These are phyloP conservation scores for Zaprionus lachaisei DNA, from an alignment of 1,140 invertebrate species.

Conservation along the genomic window DNA sequence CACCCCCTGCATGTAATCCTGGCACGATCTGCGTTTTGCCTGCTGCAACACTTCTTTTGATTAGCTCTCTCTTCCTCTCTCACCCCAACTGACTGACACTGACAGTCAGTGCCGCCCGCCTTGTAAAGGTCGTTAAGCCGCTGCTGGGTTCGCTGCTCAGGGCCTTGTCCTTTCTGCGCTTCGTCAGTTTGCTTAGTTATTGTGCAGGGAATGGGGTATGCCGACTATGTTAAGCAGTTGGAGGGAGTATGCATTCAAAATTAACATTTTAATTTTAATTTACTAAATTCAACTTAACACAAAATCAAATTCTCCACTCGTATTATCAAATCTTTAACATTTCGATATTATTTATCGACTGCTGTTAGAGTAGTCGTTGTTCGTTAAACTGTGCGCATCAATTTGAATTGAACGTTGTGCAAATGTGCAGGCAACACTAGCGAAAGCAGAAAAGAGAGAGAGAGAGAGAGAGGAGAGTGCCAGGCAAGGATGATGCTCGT, in stretches of 20 bases:
- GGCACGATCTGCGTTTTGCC: constrained; percentile 64
- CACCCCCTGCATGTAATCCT: constrained; percentile 72
- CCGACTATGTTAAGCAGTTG: not conserved
- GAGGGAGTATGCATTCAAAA: too few species aligned
- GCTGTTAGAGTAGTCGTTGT: not conserved
- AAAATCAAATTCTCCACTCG: not conserved
- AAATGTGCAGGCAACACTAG: constrained; percentile 45
- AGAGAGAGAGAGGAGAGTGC: constrained; percentile 9
- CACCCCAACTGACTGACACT: constrained; percentile 24
- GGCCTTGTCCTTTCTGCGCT: constrained; percentile 68
- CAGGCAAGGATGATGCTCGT: constrained; percentile 18
- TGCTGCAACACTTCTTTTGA: constrained; percentile 58
- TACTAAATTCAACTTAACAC: not conserved
- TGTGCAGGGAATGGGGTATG: not conserved
- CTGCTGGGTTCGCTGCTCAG: constrained; percentile 27
- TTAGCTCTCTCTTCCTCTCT: constrained; percentile 28
- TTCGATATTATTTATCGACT: not conserved
- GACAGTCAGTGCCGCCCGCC: constrained; percentile 44
- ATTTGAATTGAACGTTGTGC: constrained; percentile 57
- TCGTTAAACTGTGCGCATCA: not conserved
- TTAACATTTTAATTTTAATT: not conserved
- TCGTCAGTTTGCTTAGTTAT: constrained; percentile 55
- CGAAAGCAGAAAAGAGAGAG: not conserved
- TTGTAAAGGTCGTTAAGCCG: constrained; percentile 68
- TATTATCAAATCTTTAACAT: not conserved